Evolutionary conservation across 2,113 vertebrate genomes (phyloP).

Genomic region (Channa maculata): DNA sequence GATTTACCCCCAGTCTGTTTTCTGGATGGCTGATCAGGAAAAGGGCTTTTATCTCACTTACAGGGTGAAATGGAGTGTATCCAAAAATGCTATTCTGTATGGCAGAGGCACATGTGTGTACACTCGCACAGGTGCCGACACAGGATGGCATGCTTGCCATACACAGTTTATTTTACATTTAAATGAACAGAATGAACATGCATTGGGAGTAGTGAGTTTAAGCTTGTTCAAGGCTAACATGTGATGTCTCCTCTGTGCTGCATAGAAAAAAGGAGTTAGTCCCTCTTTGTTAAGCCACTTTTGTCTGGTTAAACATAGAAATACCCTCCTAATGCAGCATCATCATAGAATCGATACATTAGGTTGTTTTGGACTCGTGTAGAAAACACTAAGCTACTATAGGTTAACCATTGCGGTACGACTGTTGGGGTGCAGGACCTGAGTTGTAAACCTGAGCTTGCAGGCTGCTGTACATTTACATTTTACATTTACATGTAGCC

Average conservation of each 20-base stretch:
- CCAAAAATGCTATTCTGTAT: slow-evolving; percentile 51
- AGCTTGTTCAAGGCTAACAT: slow-evolving; percentile 34
- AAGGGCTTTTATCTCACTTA: slow-evolving; percentile 67
- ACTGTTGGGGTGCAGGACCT: too few relatives aligned
- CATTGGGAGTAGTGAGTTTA: slow-evolving; percentile 11
- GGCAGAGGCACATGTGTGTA: slow-evolving; percentile 20
- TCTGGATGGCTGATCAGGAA: slow-evolving; percentile 51
- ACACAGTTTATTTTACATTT: slow-evolving; percentile 56
- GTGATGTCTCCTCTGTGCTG: slow-evolving; percentile 6
- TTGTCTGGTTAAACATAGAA: too few relatives aligned
- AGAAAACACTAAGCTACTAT: neutral
- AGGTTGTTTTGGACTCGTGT: neutral
- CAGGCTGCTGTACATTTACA: too few relatives aligned
- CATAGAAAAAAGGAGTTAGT: slow-evolving; percentile 2
- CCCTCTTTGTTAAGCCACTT: neutral
- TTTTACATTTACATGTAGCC: too few relatives aligned
- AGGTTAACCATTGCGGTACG: too few relatives aligned
- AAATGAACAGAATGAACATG: slow-evolving; percentile 59
- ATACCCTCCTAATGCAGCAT: neutral
- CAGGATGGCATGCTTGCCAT: slow-evolving; percentile 51
- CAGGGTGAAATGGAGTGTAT: slow-evolving; percentile 67
- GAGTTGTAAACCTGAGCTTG: too few relatives aligned
- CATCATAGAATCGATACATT: neutral
- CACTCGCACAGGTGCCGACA: slow-evolving; percentile 24
- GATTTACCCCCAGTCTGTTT: slow-evolving; percentile 58